Evolutionary conservation across 2,888 invertebrate species (phyloP).

Genomic region (Acronicta alni): DNA sequence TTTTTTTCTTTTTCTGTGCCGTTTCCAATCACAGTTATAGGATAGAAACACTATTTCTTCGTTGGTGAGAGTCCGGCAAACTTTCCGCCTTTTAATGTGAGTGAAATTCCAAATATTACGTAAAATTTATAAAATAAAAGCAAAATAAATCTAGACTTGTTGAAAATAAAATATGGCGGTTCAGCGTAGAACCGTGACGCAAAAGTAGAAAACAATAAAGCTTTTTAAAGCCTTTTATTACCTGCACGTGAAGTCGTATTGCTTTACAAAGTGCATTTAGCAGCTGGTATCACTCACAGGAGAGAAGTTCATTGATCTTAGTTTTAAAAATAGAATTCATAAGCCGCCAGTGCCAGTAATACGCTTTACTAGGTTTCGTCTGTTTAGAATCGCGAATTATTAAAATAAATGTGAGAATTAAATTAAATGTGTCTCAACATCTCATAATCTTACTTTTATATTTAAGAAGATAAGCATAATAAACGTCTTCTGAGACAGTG

Average conservation of each 20-base stretch:
- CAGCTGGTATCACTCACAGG: not conserved
- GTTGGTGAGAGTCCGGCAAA: too few species aligned
- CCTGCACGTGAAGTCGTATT: not conserved
- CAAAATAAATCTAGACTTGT: too few species aligned
- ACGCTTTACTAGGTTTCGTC: too few species aligned
- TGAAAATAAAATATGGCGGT: too few species aligned
- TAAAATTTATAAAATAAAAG: too few species aligned
- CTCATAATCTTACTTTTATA: slow-evolving; percentile 36
- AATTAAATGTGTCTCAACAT: slow-evolving; percentile 13
- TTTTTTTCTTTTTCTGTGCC: too few species aligned
- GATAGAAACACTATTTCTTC: too few species aligned
- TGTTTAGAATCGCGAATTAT: not conserved
- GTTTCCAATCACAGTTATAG: too few species aligned
- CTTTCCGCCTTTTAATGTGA: too few species aligned
- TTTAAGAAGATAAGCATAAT: slow-evolving; percentile 13
- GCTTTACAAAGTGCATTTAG: not conserved
- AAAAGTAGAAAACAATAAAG: too few species aligned
- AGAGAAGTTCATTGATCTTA: not conserved
- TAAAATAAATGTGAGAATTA: not conserved
- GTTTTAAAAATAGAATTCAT: slow-evolving; percentile 2
- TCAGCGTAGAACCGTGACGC: too few species aligned
- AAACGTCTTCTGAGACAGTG: slow-evolving; percentile 1
- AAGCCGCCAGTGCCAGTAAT: not conserved
- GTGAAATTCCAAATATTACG: too few species aligned
- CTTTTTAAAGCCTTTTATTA: not conserved